Evolutionary conservation across 2,113 vertebrate species (phyloP).

Genomic region (Amia ocellicauda): DNA sequence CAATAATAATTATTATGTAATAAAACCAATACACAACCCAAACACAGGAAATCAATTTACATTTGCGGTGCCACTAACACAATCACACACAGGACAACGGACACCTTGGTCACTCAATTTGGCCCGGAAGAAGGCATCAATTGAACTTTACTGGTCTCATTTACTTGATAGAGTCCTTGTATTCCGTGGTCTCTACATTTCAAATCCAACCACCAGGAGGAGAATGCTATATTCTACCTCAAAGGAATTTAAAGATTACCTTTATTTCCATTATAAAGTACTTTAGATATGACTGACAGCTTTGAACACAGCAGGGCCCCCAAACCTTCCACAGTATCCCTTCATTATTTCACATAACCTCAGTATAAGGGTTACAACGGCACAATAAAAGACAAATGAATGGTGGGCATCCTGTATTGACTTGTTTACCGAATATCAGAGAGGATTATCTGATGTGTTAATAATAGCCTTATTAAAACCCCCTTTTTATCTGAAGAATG

Average conservation of each 20-base stretch:
- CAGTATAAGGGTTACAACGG: conserved; percentile 48
- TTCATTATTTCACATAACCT: conserved; percentile 59
- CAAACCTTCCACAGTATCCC: conserved; percentile 44
- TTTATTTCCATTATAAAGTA: conserved; percentile 67
- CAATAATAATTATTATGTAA: too few species aligned
- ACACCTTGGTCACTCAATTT: too few species aligned
- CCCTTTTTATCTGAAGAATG: conserved; percentile 67
- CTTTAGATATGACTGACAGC: conserved; percentile 50
- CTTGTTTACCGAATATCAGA: conserved; percentile 72
- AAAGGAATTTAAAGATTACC: conserved; percentile 56
- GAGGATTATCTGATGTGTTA: conserved; percentile 71
- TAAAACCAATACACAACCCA: too few species aligned
- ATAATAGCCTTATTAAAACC: conserved; percentile 72
- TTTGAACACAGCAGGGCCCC: conserved; percentile 68
- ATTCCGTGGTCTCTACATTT: conserved; percentile 26
- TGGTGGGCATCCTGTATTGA: conserved; percentile 69
- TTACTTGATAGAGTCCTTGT: conserved; percentile 19
- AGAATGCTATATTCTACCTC: conserved; percentile 39
- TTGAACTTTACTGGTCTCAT: conserved; percentile 12
- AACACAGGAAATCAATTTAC: too few species aligned
- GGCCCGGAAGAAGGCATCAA: too few species aligned
- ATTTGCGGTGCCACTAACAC: too few species aligned
- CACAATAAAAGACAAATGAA: conserved; percentile 62
- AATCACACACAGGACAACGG: too few species aligned
- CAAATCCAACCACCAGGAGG: conserved; percentile 34